These are phyloP conservation scores for Cyrtorhinus lividipennis DNA, from an alignment of 1,140 invertebrate genomes.

Conservation along the genomic window DNA sequence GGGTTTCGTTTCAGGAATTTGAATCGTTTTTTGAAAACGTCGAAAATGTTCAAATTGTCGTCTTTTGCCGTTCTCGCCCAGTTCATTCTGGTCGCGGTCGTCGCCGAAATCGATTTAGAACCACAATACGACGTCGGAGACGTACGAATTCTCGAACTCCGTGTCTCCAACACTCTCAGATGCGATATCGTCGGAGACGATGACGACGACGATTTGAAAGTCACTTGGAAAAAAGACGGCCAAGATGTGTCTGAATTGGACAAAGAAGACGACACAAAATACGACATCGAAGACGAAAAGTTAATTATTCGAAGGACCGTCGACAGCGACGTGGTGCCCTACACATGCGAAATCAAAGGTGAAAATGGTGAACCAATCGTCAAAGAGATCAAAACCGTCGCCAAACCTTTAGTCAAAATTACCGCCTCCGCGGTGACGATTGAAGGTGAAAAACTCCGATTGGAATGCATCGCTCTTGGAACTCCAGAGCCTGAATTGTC, in stretches of 20 bases:
- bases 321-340: not conserved
- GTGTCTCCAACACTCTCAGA: not conserved
- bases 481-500: slow-evolving; percentile 40
- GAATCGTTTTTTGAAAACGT: not conserved
- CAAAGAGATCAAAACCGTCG: slow-evolving; percentile 29
- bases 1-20: not conserved
- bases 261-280: not conserved
- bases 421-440: slow-evolving; percentile 48
- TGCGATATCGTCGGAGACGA: not conserved
- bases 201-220: not conserved
- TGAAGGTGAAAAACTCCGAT: slow-evolving; percentile 56
- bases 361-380: not conserved
- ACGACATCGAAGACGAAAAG: not conserved
- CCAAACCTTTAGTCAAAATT: slow-evolving; percentile 40
- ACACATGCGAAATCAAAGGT: not conserved
- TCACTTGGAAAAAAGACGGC: not conserved
- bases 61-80: not conserved
- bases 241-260: not conserved
- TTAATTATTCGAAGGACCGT: not conserved
- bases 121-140: not conserved
- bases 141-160: not conserved
- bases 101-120: not conserved
- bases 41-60: not conserved
- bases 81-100: not conserved
- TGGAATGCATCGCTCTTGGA: slow-evolving; percentile 45